Conservation (phyloP, 1,140 invertebrate genomes). For the Macrocentrus cingulum region DNA sequence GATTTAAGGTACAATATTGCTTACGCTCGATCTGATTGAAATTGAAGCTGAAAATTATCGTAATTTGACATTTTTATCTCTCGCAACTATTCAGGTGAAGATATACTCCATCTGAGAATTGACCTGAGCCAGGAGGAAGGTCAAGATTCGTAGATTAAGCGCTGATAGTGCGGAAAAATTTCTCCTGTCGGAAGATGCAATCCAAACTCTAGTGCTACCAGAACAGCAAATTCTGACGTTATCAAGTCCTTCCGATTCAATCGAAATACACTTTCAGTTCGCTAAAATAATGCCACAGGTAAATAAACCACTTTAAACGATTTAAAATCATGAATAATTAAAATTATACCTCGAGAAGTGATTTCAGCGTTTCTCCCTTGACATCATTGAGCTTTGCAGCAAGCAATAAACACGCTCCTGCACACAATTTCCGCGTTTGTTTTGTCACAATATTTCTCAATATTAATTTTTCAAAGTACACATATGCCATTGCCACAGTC, state of each 20-base stretch:
- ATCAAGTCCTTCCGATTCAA: slow-evolving; percentile 90
- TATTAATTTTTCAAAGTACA: slow-evolving; percentile 97
- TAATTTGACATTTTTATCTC: slow-evolving; percentile 6
- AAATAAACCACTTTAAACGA: too few species aligned
- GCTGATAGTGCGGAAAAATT: slow-evolving; percentile 92
- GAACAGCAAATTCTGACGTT: slow-evolving; percentile 88
- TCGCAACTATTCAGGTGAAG: slow-evolving; percentile 19
- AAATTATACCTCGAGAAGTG: slow-evolving; percentile 84
- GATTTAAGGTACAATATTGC: slow-evolving; percentile 18
- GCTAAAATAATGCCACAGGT: slow-evolving; percentile 60
- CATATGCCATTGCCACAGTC: slow-evolving; percentile 93
- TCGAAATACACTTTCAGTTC: slow-evolving; percentile 86
- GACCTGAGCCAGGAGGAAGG: slow-evolving; percentile 34
- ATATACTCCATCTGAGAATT: slow-evolving; percentile 23
- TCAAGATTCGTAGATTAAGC: slow-evolving; percentile 87
- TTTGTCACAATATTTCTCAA: slow-evolving; percentile 91
- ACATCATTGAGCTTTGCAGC: slow-evolving; percentile 96
- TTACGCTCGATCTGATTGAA: slow-evolving; percentile 4
- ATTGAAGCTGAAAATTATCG: slow-evolving; percentile 4
- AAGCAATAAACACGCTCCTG: slow-evolving; percentile 89
- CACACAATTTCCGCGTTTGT: slow-evolving; percentile 91
- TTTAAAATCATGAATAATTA: too few species aligned
- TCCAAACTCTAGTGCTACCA: slow-evolving; percentile 93
- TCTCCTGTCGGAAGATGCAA: slow-evolving; percentile 89
- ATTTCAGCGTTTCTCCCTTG: slow-evolving; percentile 84